Evolutionary conservation across 2,797 vertebrate species (phyloP).

Genomic region (Ctenopoma multispine): DNA sequence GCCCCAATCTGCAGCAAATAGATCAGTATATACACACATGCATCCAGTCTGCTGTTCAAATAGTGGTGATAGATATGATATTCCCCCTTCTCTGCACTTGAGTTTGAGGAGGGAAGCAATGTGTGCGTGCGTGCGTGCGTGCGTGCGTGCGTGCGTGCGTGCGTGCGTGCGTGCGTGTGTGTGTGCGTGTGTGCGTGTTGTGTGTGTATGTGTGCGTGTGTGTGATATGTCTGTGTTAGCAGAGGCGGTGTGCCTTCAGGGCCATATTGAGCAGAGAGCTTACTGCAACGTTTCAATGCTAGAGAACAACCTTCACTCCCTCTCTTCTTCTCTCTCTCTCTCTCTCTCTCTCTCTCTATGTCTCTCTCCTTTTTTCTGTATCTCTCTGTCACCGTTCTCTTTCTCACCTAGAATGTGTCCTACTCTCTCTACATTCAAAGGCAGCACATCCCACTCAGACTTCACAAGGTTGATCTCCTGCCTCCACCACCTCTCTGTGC

Average conservation of each 20-base stretch:
- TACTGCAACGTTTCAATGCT: conserved; percentile 78
- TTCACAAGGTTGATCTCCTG: conserved; percentile 79
- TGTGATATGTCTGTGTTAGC: conserved; percentile 74
- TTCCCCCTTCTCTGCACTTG: conserved; percentile 55
- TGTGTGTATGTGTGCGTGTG: conserved; percentile 41
- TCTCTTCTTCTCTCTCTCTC: conserved; percentile 48
- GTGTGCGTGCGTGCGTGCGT: conserved; percentile 46
- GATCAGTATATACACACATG: conserved; percentile 74
- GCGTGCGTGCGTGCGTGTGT: conserved; percentile 48
- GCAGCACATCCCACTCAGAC: conserved; percentile 80
- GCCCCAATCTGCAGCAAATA: conserved; percentile 75
- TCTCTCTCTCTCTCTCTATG: conserved; percentile 35
- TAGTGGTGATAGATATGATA: conserved; percentile 82
- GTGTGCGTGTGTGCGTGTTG: conserved; percentile 22
- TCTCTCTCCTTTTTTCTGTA: conserved; percentile 30
- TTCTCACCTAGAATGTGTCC: conserved; percentile 57
- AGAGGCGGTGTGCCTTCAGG: conserved; percentile 83
- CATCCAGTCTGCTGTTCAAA: conserved; percentile 77
- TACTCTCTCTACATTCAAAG: conserved; percentile 72
- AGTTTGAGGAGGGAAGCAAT: too few relatives aligned
- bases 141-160: conserved; percentile 43
- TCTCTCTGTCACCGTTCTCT: conserved; percentile 40
- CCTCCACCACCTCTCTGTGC: conserved; percentile 62
- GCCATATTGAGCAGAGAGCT: conserved; percentile 81
- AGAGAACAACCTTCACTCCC: conserved; percentile 79